Conservation (phyloP, 2,113 vertebrate species). For the Prionailurus bengalensis region DNA sequence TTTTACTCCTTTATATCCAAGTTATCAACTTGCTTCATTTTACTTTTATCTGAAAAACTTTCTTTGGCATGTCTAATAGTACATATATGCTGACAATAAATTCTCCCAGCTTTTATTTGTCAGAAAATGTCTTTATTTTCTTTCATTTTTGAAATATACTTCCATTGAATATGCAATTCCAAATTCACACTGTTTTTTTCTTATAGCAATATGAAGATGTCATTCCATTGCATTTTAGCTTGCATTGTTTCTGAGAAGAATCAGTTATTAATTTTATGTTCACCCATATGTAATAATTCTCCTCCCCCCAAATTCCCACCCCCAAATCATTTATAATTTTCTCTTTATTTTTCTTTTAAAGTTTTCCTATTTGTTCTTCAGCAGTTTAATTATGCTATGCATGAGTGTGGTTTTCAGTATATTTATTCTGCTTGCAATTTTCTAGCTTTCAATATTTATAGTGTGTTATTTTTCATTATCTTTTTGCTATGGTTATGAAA, state of each 20-base stretch:
- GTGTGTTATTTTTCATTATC: constrained; percentile 51
- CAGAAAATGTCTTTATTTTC: not conserved
- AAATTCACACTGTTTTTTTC: not conserved
- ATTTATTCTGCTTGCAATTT: constrained; percentile 4
- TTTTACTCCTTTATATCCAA: not conserved
- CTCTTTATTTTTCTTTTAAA: constrained; percentile 44
- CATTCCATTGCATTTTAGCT: not conserved
- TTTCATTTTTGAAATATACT: constrained; percentile 3
- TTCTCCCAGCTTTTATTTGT: not conserved
- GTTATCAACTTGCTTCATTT: not conserved
- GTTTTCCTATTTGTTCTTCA: not conserved
- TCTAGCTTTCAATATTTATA: constrained; percentile 6
- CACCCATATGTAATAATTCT: not conserved
- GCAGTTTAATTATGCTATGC: not conserved
- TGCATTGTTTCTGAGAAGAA: constrained; percentile 11
- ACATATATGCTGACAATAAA: not conserved
- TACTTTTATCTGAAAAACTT: not conserved
- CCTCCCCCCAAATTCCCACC: not conserved
- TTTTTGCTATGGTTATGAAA: not conserved
- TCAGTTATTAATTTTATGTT: not conserved
- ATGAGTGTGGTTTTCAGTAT: constrained; percentile 6
- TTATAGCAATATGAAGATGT: not conserved
- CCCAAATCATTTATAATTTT: not conserved
- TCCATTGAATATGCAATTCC: not conserved
- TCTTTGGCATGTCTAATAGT: not conserved